Evolutionary conservation across 92 coral and sea anemone genomes (phyloP).

Genomic region (Zoanthus solanderi): DNA sequence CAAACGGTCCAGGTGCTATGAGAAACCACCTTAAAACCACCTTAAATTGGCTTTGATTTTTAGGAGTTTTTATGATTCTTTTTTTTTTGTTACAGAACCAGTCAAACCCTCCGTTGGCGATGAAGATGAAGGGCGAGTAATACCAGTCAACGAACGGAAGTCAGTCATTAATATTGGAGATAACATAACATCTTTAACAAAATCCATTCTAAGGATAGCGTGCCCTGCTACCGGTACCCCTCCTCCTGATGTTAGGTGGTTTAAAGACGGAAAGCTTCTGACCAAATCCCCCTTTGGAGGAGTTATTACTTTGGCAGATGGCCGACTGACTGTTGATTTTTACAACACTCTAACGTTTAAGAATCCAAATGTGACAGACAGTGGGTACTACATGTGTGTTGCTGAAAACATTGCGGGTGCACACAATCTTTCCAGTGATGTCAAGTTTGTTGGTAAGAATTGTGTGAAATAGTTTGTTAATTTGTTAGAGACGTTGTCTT

Average conservation of each 20-base stretch:
- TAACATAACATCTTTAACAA: slow-evolving; percentile 49
- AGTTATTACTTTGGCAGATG: slow-evolving; percentile 9
- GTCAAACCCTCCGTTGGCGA: slow-evolving; percentile 13
- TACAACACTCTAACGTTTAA: slow-evolving; percentile 72
- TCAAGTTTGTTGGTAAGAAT: slow-evolving; percentile 55
- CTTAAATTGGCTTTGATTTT: too few relatives aligned
- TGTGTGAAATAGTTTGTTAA: not conserved
- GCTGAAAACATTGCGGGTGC: slow-evolving; percentile 70
- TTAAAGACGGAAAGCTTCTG: slow-evolving; percentile 61
- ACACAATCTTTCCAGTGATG: slow-evolving; percentile 55
- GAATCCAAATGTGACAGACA: slow-evolving; percentile 54
- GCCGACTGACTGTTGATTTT: slow-evolving; percentile 28
- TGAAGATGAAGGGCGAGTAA: not conserved
- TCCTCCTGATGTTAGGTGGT: slow-evolving; percentile 60
- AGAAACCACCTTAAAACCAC: too few relatives aligned
- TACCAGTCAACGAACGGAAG: slow-evolving; percentile 49
- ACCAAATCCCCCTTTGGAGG: slow-evolving; percentile 40
- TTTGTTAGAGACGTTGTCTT: too few relatives aligned
- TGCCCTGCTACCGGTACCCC: slow-evolving; percentile 63
- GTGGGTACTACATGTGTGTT: slow-evolving; percentile 74
- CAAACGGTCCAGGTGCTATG: too few relatives aligned
- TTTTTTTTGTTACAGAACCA: not conserved
- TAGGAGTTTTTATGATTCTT: not conserved
- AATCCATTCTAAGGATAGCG: slow-evolving; percentile 37
- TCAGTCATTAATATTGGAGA: slow-evolving; percentile 51